Conservation (phyloP, 2,888 invertebrate species). For the Drosophila rellima region DNA sequence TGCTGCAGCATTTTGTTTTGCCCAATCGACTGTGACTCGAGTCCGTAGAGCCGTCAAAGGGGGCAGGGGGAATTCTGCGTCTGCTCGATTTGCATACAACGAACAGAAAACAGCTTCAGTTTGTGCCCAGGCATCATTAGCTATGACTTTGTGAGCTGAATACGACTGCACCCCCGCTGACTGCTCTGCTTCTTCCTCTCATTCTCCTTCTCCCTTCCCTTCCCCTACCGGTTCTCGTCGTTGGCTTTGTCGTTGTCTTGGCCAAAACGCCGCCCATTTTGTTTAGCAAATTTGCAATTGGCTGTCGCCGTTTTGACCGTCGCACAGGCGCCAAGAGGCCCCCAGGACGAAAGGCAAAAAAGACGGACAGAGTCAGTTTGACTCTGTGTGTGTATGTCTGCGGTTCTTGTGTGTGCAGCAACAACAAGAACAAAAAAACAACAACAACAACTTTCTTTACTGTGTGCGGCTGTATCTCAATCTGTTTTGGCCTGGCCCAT, state of each 20-base stretch:
- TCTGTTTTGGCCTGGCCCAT: conserved; percentile 48
- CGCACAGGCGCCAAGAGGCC: conserved; percentile 42
- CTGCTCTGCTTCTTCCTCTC: too few relatives aligned
- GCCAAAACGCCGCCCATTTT: conserved; percentile 78
- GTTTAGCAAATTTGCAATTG: conserved; percentile 80
- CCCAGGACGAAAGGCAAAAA: conserved; percentile 25
- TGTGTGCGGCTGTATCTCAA: conserved; percentile 66
- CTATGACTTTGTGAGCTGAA: background rate
- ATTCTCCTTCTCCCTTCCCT: background rate
- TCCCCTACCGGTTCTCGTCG: background rate
- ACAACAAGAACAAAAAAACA: too few relatives aligned
- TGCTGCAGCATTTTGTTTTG: conserved; percentile 62
- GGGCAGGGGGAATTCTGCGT: conserved; percentile 12
- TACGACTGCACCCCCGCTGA: background rate
- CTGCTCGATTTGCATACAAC: conserved; percentile 63
- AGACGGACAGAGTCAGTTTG: conserved; percentile 12
- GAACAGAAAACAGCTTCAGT: conserved; percentile 43
- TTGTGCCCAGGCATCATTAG: conserved; percentile 61
- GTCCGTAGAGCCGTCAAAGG: background rate
- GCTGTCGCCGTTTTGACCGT: conserved; percentile 59
- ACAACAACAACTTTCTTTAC: conserved; percentile 27
- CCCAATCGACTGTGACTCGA: conserved; percentile 76
- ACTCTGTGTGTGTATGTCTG: conserved; percentile 2
- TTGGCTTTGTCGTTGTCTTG: conserved; percentile 16
- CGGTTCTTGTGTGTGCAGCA: conserved; percentile 23